Evolutionary conservation across 2,888 invertebrate genomes (phyloP), one percentile per base, ranked within the genome.

Genomic region (Trissoscelio sp.): DNA sequence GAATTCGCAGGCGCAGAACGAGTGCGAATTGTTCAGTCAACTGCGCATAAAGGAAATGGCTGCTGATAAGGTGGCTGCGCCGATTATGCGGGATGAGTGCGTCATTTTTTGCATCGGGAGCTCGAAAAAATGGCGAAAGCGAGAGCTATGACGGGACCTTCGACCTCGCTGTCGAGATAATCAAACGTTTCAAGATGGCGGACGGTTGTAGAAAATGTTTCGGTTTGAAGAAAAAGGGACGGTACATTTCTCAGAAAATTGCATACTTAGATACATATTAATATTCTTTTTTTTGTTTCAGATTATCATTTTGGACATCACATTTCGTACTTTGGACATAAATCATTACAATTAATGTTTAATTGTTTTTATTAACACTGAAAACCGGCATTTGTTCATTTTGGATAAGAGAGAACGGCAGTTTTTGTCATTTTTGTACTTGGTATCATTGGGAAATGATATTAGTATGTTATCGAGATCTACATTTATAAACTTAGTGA

Each of bases 141-240:
- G 58, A 66, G 72, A 81, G 72, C 46, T 60, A 66, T 51, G 70
- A 69, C 57, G 67, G 31, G 79, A 81, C 69, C 83, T 79, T 81
- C 20, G 73, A 79, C 79, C 79, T 73, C 67, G 72, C 57, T 24
- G 57, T 74, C 53, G 16, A 69, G 79, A 83, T 83, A 81, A 83
- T 28, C n/a, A 2, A n/a, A 12, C 12, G 34, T 42, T 39, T 58
- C 48, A 69, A 57, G 11, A 74, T 70, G 74, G 74, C 51, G 57
- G 34, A n/a, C 39, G 31, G 73, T 18, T n/a, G 11, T 5, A 28
- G 66, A 53, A 60, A 64, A 69, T 42, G 46, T 9, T 37, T 44
- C 51, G 28, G n/a, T 28, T 44, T 14, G 42, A 18, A 18, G 18
- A 67, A 53, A 48, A 62, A 58, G 9, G n/a, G n/a, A n/a, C n/a